These are phyloP conservation scores for Emmelina monodactyla DNA, from an alignment of 2,888 invertebrate genomes.

Conservation along the genomic window DNA sequence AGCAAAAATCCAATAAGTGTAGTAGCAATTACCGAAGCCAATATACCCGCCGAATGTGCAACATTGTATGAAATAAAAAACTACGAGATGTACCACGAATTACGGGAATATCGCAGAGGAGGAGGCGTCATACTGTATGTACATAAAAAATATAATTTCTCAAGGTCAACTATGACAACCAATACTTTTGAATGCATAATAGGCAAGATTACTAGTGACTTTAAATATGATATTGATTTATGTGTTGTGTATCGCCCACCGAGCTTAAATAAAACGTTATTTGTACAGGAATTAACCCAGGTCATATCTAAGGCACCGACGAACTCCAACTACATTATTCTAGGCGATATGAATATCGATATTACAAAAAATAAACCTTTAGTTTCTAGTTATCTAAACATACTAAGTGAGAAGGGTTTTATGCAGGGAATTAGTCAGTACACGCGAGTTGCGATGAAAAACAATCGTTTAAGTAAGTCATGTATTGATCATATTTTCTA, in stretches of 20 bases:
- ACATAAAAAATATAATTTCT: constrained; percentile 6
- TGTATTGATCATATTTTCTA: neutral
- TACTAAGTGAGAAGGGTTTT: neutral
- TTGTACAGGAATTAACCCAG: neutral
- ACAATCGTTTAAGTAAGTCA: neutral
- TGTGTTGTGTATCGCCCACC: neutral
- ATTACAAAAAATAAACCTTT: neutral
- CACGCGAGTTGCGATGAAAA: neutral
- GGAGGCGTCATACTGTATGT: constrained; percentile 9
- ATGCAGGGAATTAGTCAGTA: neutral
- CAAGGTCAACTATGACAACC: neutral
- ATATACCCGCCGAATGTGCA: constrained; percentile 5
- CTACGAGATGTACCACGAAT: constrained; percentile 9
- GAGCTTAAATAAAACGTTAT: neutral
- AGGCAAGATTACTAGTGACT: constrained; percentile 1
- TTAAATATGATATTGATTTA: neutral
- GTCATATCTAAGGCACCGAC: neutral
- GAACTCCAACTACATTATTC: neutral
- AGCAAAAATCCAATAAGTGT: constrained; percentile 5
- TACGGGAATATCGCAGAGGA: constrained; percentile 7
- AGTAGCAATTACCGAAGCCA: constrained; percentile 12
- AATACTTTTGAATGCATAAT: constrained; percentile 5
- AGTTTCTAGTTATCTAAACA: neutral
- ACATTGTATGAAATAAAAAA: constrained; percentile 4
- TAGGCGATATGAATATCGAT: neutral